Evolutionary conservation across 2,113 vertebrate species (phyloP), one percentile per base, ranked within the genome.

Genomic region (Lethenteron camtschaticum): DNA sequence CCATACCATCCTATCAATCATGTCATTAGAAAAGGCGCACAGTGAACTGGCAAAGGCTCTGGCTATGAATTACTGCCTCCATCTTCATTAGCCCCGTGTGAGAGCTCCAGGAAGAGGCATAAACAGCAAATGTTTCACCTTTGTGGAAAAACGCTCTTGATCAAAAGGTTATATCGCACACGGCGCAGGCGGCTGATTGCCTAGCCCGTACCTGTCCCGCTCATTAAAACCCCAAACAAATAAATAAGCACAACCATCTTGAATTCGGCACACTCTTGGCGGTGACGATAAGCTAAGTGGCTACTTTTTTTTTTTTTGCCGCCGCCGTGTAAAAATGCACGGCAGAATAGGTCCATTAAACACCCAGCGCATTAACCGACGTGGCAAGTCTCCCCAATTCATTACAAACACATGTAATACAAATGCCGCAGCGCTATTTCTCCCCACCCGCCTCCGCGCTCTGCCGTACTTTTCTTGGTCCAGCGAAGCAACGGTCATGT

Each of bases 61-160:
- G 63, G 63, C 63, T 66, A 66, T 66, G 63, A 66, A 66, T 66
- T 66, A 66, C 63, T 66, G 63, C 24, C 63, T 66, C 63, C 63
- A 66, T 66, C 63, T 66, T 66, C 63, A 66, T 66, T 66, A 66
- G 63, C 63, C n/a, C 63, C 63, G 24, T 66, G 63, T 66, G 24
- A 16, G 63, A 66, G 63, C 10, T 9, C n/a, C n/a, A 66, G 63
- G 63, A 66, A 24, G 10, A 24, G 24, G 63, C n/a, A 66, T 66
- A 24, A 66, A 66, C 24, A n/a, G 63, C n/a, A 24, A 66, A 24
- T 66, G 63, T 24, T n/a, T 66, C 63, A 66, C 63, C 63, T 66
- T 66, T 66, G 24, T 24, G 24, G 41, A 66, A 24, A 66, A 66
- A 24, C 63, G 24, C 63, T 16, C 63, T n/a, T 66, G 63, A 16